Conservation (phyloP, 2,888 invertebrate genomes). For the Rambutsinella grinnellia region DNA sequence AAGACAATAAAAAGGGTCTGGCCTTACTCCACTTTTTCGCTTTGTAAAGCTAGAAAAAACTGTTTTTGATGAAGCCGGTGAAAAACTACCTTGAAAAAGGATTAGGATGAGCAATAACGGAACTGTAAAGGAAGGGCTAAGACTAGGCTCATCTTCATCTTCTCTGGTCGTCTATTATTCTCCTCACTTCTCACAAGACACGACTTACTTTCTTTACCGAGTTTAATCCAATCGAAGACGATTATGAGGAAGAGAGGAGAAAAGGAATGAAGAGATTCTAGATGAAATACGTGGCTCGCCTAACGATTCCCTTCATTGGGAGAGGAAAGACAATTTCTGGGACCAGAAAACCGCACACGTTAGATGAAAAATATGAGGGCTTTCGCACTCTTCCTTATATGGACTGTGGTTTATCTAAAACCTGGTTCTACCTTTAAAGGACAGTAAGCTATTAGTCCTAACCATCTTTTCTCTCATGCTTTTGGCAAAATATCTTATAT, state of each 20-base stretch:
- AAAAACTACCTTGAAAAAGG: background rate
- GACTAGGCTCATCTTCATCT: background rate
- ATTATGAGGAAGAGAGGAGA: constrained; percentile 41
- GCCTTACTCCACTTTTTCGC: background rate
- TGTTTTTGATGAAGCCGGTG: too few species aligned
- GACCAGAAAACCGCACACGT: background rate
- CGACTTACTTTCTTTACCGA: constrained; percentile 37
- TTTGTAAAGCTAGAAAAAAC: background rate
- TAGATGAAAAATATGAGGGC: too few species aligned
- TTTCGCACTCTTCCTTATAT: background rate
- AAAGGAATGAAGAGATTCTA: constrained; percentile 54
- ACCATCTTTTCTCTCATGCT: too few species aligned
- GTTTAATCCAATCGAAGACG: constrained; percentile 57
- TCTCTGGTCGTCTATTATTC: constrained; percentile 6
- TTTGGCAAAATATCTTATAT: too few species aligned
- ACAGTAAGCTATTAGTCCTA: too few species aligned
- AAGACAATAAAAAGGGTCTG: constrained; percentile 1
- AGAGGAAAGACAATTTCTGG: constrained; percentile 27
- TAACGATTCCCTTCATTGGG: constrained; percentile 48
- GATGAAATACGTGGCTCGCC: constrained; percentile 55
- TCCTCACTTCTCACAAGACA: constrained; percentile 15
- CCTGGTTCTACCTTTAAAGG: too few species aligned
- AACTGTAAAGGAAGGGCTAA: background rate
- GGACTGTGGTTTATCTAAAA: background rate
- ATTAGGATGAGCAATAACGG: background rate